Evolutionary conservation across 2,797 vertebrate species (phyloP), one percentile per base, ranked within the genome.

Genomic region (Tinamus major): DNA sequence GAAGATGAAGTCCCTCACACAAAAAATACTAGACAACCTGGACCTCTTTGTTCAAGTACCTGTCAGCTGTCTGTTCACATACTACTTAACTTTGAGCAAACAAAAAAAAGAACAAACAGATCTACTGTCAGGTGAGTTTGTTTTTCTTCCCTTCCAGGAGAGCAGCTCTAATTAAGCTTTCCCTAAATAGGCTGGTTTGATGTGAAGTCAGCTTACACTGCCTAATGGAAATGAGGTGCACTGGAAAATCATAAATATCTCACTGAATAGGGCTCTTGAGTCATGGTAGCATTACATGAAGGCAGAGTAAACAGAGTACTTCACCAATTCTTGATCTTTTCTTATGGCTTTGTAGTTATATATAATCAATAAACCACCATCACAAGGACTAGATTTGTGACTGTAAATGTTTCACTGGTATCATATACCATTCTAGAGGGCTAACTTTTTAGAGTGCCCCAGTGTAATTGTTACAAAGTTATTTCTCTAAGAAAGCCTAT

Each of bases 231-330:
- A 64, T 56, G 3, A 46, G 1, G 1, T 6, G 39, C 19, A 42
- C 16, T 41, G 78, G 18, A 75, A 79, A 51, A 64, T 9, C 44
- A 12, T 3, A 10, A 3, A 37, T 16, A 51, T n/a, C 31, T 27
- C 29, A 29, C 39, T n/a, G 11, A 74, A 39, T 0, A 55, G 33
- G 27, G 59, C 68, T 91, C 68, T 72, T 39, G 33, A 90, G 46
- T 2, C 1, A 72, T 1, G 0, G 41, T 9, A 67, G 20, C 21
- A 9, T 79, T 74, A 62, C 33, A 17, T 5, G 19, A 82, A 61
- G 9, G 42, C 61, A 20, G 35, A 7, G 35, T 37, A 85, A 94
- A 87, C 69, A 83, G 82, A 87, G 53, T 9, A 58, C 69, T 83
- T 78, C 53, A 71, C 19, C 41, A 1, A 3, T 44, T 13, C 65